Evolutionary conservation across 2,113 vertebrate species (phyloP).

Genomic region (Panurus biarmicus): DNA sequence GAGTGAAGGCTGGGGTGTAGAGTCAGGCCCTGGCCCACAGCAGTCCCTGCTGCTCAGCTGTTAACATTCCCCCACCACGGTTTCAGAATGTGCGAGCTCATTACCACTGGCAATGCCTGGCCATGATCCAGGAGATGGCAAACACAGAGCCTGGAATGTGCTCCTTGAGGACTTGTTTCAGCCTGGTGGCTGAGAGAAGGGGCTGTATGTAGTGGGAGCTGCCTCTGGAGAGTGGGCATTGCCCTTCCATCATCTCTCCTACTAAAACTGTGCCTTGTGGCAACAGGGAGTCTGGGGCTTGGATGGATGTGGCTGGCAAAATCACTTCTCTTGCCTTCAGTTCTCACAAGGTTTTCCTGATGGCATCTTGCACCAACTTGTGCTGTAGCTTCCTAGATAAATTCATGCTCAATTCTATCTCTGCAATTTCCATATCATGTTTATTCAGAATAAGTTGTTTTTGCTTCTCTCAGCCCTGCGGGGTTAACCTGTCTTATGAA

Average conservation of each 20-base stretch:
- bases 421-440: conserved; percentile 69
- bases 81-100: not conserved
- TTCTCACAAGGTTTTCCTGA: conserved; percentile 12
- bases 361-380: conserved; percentile 8
- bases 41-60: not conserved
- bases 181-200: not conserved
- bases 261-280: not conserved
- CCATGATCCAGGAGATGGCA: not conserved
- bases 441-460: conserved; percentile 69
- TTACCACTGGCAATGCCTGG: not conserved
- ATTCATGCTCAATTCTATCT: conserved; percentile 40
- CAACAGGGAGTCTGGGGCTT: not conserved
- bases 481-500: conserved; percentile 69
- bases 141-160: not conserved
- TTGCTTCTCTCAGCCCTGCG: conserved; percentile 59
- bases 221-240: not conserved
- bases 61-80: fast-evolving
- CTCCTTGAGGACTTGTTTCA: not conserved
- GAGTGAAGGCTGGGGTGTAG: not conserved
- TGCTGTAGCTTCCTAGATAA: conserved; percentile 31
- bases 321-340: not conserved
- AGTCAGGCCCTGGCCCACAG: not conserved
- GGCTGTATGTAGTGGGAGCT: not conserved
- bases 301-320: not conserved
- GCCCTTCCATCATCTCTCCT: not conserved